These are phyloP conservation scores for Cheilosia vulpina DNA, from an alignment of 2,888 invertebrate species.

Conservation along the genomic window DNA sequence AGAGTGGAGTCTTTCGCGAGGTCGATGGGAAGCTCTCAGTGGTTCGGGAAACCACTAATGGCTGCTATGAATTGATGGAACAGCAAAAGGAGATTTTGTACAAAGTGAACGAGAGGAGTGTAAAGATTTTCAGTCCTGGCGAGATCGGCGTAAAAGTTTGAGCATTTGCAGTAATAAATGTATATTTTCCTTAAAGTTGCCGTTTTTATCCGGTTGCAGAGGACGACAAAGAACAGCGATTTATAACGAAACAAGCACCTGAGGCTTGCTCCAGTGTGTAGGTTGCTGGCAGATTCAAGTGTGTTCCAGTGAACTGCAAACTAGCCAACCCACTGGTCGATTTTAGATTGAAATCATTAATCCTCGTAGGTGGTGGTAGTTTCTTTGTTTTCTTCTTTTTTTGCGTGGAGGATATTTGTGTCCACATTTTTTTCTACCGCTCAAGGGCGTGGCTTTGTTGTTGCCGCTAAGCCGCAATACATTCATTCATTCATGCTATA, in stretches of 20 bases:
- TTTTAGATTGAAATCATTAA: slow-evolving; percentile 53
- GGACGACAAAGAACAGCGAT: background rate
- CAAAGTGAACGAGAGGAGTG: slow-evolving; percentile 90
- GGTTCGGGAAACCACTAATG: slow-evolving; percentile 77
- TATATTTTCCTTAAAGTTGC: slow-evolving; percentile 51
- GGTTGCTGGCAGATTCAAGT: background rate
- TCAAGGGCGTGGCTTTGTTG: background rate
- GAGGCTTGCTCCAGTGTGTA: background rate
- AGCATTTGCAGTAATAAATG: slow-evolving; percentile 59
- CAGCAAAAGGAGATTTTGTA: slow-evolving; percentile 84
- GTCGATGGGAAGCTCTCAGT: slow-evolving; percentile 88
- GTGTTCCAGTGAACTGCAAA: slow-evolving; percentile 9
- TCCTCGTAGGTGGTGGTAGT: background rate
- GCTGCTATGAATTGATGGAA: slow-evolving; percentile 78
- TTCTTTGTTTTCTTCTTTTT: slow-evolving; percentile 5
- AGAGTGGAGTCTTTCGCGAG: slow-evolving; percentile 89
- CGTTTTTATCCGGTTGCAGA: background rate
- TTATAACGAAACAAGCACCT: background rate
- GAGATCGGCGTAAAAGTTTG: slow-evolving; percentile 83
- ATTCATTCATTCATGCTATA: slow-evolving; percentile 33
- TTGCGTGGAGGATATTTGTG: background rate
- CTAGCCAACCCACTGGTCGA: background rate
- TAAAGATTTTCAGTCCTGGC: slow-evolving; percentile 90
- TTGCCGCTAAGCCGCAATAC: background rate
- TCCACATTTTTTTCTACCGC: background rate